Conservation (phyloP, 1,140 invertebrate genomes). For the Mycetomoellerius zeteki region DNA sequence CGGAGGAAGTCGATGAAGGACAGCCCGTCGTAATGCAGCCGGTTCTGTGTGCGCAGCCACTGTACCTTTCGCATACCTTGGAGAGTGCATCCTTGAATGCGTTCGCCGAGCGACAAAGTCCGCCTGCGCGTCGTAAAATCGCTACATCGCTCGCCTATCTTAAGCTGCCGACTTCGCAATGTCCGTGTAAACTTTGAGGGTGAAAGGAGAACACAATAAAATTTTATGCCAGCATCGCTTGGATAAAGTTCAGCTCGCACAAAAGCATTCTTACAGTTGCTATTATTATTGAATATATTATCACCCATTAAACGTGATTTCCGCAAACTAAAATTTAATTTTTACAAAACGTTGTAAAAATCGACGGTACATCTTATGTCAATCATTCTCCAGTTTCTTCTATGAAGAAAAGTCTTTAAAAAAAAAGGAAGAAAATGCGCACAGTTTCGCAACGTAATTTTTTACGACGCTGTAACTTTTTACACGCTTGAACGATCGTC, state of each 20-base stretch:
- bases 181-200: conserved; percentile 17
- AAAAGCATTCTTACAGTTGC: background rate
- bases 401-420: background rate
- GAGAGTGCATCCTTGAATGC: conserved; percentile 12
- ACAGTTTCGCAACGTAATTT: conserved; percentile 37
- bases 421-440: background rate
- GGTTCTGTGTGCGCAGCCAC: conserved; percentile 13
- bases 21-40: conserved; percentile 28
- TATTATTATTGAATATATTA: conserved; percentile 1
- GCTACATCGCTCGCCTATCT: conserved; percentile 6
- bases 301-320: background rate
- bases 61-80: conserved; percentile 22
- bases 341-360: background rate
- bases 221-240: background rate
- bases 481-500: background rate
- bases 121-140: conserved; percentile 29
- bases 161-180: conserved; percentile 4
- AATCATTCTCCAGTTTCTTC: background rate
- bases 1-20: conserved; percentile 31
- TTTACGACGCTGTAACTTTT: conserved; percentile 25
- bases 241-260: background rate
- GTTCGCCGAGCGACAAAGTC: background rate
- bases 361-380: background rate
- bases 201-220: conserved; percentile 1
- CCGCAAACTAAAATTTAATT: background rate